Evolutionary conservation across 2,888 invertebrate genomes (phyloP).

Genomic region (Drosophila sordidapex): DNA sequence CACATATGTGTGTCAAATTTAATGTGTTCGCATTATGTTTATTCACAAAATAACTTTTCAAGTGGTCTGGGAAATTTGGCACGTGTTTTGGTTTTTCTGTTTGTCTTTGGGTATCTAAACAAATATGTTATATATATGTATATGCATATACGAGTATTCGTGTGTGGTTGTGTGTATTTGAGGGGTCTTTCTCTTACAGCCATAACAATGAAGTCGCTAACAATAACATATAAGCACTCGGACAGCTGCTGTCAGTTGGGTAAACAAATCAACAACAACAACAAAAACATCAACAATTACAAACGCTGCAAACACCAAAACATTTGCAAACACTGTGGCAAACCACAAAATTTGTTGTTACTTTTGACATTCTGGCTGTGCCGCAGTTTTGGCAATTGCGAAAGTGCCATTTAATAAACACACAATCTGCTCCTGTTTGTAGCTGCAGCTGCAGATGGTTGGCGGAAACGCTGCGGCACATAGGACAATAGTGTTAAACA

Average conservation of each 20-base stretch:
- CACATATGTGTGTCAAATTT: constrained; percentile 13
- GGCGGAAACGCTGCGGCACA: constrained; percentile 15
- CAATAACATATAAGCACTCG: constrained; percentile 53
- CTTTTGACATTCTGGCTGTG: constrained; percentile 34
- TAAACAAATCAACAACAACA: constrained; percentile 54
- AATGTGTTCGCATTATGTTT: constrained; percentile 23
- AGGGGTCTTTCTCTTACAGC: constrained; percentile 39
- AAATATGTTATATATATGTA: constrained; percentile 9
- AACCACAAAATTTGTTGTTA: constrained; percentile 40
- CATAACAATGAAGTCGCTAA: constrained; percentile 64
- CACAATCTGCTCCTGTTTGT: constrained; percentile 13
- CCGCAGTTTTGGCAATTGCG: constrained; percentile 19
- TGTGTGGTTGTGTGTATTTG: constrained; percentile 1
- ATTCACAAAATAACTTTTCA: constrained; percentile 28
- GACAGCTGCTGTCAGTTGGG: constrained; percentile 49
- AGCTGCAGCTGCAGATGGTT: constrained; percentile 22
- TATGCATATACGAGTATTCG: neutral
- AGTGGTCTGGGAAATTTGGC: constrained; percentile 52
- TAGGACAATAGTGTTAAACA: constrained; percentile 54
- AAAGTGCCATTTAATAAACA: constrained; percentile 49
- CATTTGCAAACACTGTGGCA: constrained; percentile 63
- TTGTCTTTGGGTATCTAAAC: constrained; percentile 28
- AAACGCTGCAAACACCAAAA: constrained; percentile 49
- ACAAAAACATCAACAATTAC: constrained; percentile 29
- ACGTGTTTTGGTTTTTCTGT: constrained; percentile 42